Conservation (phyloP, 2,113 vertebrate species). For the Thymallus thymallus region DNA sequence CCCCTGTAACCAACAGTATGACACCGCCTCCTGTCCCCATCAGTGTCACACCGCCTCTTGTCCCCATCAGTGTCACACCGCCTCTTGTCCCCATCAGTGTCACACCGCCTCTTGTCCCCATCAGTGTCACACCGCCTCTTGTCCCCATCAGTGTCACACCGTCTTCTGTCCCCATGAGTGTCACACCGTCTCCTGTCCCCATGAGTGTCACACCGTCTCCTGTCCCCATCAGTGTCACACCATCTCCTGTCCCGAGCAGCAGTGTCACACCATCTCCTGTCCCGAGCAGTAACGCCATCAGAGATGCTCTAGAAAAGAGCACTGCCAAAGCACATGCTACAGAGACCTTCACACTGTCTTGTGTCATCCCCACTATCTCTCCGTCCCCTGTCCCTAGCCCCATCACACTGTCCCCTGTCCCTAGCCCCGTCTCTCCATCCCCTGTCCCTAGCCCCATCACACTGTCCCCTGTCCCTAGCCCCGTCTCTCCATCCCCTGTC, state of each 20-base stretch:
- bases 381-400: background rate
- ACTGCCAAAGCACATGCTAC: background rate
- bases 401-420: background rate
- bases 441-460: background rate
- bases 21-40: background rate
- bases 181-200: background rate
- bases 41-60: slow-evolving; percentile 1
- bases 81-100: background rate
- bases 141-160: slow-evolving; percentile 34
- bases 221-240: slow-evolving; percentile 9
- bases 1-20: slow-evolving; percentile 18
- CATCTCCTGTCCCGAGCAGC: background rate
- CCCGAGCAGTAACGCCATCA: slow-evolving; percentile 1
- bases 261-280: slow-evolving; percentile 22
- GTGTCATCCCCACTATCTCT: slow-evolving; percentile 28
- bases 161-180: slow-evolving; percentile 22
- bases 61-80: slow-evolving; percentile 27
- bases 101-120: background rate
- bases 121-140: slow-evolving; percentile 1
- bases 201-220: background rate
- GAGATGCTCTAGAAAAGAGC: background rate
- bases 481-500: slow-evolving; percentile 9
- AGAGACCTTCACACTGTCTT: background rate
- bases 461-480: background rate
- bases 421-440: background rate